Evolutionary conservation across 1,140 invertebrate genomes (phyloP), one percentile per base, ranked within the genome.

Genomic region (Mycetomoellerius zeteki): DNA sequence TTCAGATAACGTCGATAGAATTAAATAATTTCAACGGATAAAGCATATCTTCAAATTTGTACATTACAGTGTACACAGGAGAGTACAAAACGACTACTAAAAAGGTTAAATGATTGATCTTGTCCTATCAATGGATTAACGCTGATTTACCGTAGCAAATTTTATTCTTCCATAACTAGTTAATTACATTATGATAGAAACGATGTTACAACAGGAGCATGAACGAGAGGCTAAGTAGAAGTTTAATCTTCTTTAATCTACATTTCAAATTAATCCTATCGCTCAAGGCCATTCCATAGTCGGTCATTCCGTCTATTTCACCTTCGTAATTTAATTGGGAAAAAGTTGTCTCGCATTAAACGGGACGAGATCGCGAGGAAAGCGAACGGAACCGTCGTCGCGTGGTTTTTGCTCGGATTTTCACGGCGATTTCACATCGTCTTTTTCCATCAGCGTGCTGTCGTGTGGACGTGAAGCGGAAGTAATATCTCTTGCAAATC

Each of bases 241-340:
- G 24, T 30, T 75, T 5, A 47, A 75, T 84, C 16, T 30, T 16
- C 19, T 58, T 12, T 14, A 16, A 75, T 84, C 21, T 54, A 73
- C 52, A n/a, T 50, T 16, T 52, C 27, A 30, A 69, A 37, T 54
- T 30, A 21, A 56, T 33, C 19, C 14, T 30, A 37, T 78, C 60
- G 19, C 30, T 50, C 69, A 84, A 84, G 80, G 54, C 76, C 60
- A 16, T 65, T 4, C 50, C 43, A 16, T 0, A 43, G 56, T 43
- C 60, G 43, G n/a, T 21, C 33, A 37, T 47, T 3, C 12, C 24
- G 19, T 50, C 56, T 64, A 24, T 27, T 78, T 78, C 73, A 43
- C 73, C 58, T 78, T 78, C n/a, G 60, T 47, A 78, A 56, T 58
- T 82, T 85, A 87, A 90, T 88, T 54, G 58, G 62, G 60, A 86